Evolutionary conservation across 2,113 vertebrate genomes (phyloP), one percentile per base, ranked within the genome.

Genomic region (Climacteris rufus): DNA sequence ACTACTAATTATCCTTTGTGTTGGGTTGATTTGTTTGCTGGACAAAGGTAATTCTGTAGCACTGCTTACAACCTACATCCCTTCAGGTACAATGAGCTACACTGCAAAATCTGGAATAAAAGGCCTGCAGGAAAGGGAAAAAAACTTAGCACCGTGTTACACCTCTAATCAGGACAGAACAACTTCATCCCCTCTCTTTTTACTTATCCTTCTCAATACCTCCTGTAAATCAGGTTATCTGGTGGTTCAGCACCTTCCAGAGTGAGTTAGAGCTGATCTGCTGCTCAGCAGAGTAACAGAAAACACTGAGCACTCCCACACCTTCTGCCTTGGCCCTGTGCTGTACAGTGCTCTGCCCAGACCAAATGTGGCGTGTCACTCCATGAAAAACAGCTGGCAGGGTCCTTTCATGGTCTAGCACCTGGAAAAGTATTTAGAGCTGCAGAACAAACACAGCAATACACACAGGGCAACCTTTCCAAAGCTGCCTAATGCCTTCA

Each of bases 1-100:
- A 49, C 49, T 71, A 17, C 87, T 93, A 92, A 97, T 96, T 92
- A 87, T 17, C 83, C 39, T 37, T 70, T 83, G 59, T 89, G 80
- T 81, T 39, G 49, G 31, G 83, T 44, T 83, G 78, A 68, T 94
- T 87, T 77, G 72, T 78, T 90, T 89, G 74, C 87, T 75, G 40
- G 87, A 78, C 81, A 76, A 57, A 89, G 49, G 87, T 78, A 94
- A 90, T 52, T 90, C 90, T 66, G 83, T 20, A 92, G 81, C 69
- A 42, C 23, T 71, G 54, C 87, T 92, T 75, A 74, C 50, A 95
- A 27, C 61, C 40, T 1, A 6, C 47, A 70, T 16, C 53, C 64
- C 64, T 87, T 42, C 23, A 54, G 71, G 39, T 52, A 22, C 70
- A 56, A 35, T 1, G 20, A 71, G n/a, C n/a, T 68, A 30, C 31